Conservation (phyloP, 2,888 invertebrate species). For the Synanthedon myopaeformis region DNA sequence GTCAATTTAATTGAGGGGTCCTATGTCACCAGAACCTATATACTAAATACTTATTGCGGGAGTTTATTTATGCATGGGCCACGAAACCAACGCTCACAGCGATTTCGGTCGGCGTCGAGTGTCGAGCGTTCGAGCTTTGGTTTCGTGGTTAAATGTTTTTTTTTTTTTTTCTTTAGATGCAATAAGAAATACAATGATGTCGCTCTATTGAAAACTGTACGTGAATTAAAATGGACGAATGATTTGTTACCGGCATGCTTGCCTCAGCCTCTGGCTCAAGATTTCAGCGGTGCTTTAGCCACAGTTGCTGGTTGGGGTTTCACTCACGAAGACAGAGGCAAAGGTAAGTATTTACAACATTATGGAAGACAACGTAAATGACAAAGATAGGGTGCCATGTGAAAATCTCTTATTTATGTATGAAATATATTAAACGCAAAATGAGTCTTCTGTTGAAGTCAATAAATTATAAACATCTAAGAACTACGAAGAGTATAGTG, state of each 20-base stretch:
- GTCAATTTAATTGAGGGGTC: not conserved
- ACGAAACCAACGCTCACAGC: too few relatives aligned
- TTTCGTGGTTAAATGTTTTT: too few relatives aligned
- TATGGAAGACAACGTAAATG: not conserved
- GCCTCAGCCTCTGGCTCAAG: conserved; percentile 63
- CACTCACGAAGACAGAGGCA: conserved; percentile 78
- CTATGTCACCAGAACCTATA: not conserved
- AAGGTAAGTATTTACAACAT: conserved; percentile 50
- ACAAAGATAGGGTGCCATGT: too few relatives aligned
- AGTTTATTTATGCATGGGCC: too few relatives aligned
- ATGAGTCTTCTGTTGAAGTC: not conserved
- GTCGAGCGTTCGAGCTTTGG: too few relatives aligned
- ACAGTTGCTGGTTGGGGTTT: conserved; percentile 91
- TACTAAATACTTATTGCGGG: too few relatives aligned
- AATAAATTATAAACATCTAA: not conserved
- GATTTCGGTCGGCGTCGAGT: too few relatives aligned
- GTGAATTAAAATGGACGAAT: conserved; percentile 76
- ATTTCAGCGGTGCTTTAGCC: conserved; percentile 71
- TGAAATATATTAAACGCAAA: too few relatives aligned
- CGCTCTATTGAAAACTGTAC: conserved; percentile 78
- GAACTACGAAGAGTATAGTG: not conserved
- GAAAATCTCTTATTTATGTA: too few relatives aligned
- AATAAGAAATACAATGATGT: conserved; percentile 69
- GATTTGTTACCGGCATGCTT: conserved; percentile 83
- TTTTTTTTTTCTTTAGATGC: conserved; percentile 30